These are phyloP conservation scores for Rhodophaea formosa DNA, from an alignment of 2,888 invertebrate genomes.

Conservation along the genomic window DNA sequence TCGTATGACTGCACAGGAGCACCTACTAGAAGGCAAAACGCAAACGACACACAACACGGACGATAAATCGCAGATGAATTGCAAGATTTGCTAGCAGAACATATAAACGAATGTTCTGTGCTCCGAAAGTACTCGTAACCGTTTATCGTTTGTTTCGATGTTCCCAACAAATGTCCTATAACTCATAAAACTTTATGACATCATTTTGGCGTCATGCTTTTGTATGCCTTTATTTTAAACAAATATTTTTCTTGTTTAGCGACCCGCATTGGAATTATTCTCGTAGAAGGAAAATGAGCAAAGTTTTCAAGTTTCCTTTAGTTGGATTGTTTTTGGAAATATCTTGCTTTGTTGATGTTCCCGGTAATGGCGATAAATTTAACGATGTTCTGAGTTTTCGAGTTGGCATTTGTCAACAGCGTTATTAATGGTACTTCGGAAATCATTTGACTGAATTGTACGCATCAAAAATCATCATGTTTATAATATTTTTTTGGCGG, in stretches of 20 bases:
- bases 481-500: too few species aligned
- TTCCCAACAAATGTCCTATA: neutral
- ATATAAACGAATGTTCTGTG: neutral
- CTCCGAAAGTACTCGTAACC: neutral
- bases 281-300: slow-evolving; percentile 3
- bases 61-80: too few species aligned
- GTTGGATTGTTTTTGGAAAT: neutral
- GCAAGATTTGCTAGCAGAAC: too few species aligned
- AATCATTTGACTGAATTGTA: neutral
- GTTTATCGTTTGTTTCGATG: slow-evolving; percentile 2
- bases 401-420: slow-evolving; percentile 3
- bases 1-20: too few species aligned
- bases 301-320: slow-evolving; percentile 3
- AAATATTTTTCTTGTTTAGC: slow-evolving; percentile 3
- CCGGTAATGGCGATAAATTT: neutral
- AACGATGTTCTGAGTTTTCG: slow-evolving; percentile 4
- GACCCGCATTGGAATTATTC: neutral
- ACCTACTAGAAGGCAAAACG: too few species aligned
- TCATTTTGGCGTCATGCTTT: neutral
- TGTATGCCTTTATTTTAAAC: slow-evolving; percentile 1
- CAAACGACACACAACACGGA: too few species aligned
- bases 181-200: slow-evolving; percentile 4
- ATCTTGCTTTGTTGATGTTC: neutral
- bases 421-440: neutral
- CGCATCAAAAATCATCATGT: neutral